A percentile compares a stretch with the other conserved stretches of the same genome.
Conservation (phyloP, 2,888 invertebrate species). For the Scelioninae gen. 1 region DNA sequence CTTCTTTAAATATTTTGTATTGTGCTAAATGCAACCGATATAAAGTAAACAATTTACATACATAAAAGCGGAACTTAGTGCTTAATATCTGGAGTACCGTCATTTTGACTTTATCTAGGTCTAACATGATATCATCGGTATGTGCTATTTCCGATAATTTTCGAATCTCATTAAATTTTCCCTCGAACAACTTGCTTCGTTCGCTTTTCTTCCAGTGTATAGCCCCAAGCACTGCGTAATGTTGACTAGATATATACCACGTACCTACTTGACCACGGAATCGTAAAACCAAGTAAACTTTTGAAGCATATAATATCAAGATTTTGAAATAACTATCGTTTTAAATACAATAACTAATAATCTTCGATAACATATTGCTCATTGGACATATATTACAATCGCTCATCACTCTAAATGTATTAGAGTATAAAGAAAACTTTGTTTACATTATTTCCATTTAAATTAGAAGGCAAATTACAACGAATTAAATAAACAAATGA, state of each 20-base stretch:
- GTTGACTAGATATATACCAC: conserved; percentile 49
- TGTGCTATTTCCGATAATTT: conserved; percentile 75
- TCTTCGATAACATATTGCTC: background rate
- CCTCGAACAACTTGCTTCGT: conserved; percentile 41
- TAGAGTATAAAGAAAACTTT: no score
- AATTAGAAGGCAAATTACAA: no score
- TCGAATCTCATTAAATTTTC: conserved; percentile 68
- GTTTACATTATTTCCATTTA: no score
- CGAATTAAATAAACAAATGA: no score
- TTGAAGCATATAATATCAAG: conserved; percentile 35
- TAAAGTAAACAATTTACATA: no score
- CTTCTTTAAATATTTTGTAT: background rate
- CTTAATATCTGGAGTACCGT: conserved; percentile 71
- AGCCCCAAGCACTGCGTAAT: conserved; percentile 47
- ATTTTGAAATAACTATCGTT: conserved; percentile 34
- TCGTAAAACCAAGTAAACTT: conserved; percentile 32
- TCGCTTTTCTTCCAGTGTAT: conserved; percentile 48
- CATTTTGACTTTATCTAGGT: conserved; percentile 70
- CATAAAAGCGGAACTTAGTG: no score
- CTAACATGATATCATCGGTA: conserved; percentile 68
- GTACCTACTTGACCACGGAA: conserved; percentile 47
- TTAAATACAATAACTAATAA: conserved; percentile 8
- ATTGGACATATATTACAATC: background rate
- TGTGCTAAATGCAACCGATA: background rate
- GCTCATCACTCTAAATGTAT: no score